Conservation (phyloP, 2,888 invertebrate species). For the Portevinia maculata region DNA sequence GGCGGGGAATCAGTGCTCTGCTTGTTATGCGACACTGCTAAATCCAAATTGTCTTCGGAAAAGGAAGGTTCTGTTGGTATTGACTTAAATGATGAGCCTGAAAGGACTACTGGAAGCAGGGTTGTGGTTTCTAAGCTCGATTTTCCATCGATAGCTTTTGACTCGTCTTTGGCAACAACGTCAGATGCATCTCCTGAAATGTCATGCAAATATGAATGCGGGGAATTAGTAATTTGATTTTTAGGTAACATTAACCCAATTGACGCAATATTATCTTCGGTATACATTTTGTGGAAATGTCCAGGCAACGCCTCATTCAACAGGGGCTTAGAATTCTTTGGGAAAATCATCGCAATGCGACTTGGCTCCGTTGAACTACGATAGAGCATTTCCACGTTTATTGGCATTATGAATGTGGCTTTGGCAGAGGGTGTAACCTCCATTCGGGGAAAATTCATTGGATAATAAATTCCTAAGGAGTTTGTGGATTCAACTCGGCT, state of each 20-base stretch:
- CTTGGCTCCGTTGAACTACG: slow-evolving; percentile 10
- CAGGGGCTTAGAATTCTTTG: slow-evolving; percentile 41
- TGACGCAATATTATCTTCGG: not conserved
- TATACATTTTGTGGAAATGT: slow-evolving; percentile 47
- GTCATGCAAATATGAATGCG: slow-evolving; percentile 17
- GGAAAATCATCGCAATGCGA: slow-evolving; percentile 54
- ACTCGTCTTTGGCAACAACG: not conserved
- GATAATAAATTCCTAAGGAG: slow-evolving; percentile 47
- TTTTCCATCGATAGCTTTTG: too few relatives aligned
- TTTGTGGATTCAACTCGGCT: not conserved
- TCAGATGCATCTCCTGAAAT: not conserved
- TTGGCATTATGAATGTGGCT: slow-evolving; percentile 46
- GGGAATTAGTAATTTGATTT: not conserved
- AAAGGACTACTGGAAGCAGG: not conserved
- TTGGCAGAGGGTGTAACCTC: not conserved
- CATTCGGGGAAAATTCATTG: slow-evolving; percentile 26
- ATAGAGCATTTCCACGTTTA: slow-evolving; percentile 15
- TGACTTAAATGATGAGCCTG: not conserved
- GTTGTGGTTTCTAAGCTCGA: not conserved
- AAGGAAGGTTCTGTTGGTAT: not conserved
- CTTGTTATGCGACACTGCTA: too few relatives aligned
- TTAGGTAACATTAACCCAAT: not conserved
- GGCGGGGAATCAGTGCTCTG: slow-evolving; percentile 5
- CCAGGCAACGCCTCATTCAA: slow-evolving; percentile 50
- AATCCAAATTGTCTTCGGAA: too few relatives aligned